Percentiles rank a stretch among this genome's conserved stretches.
These are phyloP conservation scores for Aphodius granarius DNA, from an alignment of 2,888 invertebrate species.

Conservation along the genomic window DNA sequence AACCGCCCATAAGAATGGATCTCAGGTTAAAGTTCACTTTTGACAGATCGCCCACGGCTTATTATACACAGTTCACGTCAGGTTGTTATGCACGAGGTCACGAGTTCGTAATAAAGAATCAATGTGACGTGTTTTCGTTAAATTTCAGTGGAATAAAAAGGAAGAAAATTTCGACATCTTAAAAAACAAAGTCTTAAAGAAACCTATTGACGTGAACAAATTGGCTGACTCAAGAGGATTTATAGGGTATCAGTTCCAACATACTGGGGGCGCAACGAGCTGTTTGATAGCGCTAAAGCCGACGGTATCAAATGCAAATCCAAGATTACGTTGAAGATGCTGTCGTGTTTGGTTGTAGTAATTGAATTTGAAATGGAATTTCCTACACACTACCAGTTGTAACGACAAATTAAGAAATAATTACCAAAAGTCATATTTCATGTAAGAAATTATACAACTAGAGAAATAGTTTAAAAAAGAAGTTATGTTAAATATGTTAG, in stretches of 20 bases:
- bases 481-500: too few relatives aligned
- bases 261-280: not conserved
- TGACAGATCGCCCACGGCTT: slow-evolving; percentile 37
- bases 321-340: not conserved
- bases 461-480: too few relatives aligned
- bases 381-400: not conserved
- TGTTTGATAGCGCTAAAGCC: not conserved
- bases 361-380: not conserved
- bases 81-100: not conserved
- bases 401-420: slow-evolving; percentile 13
- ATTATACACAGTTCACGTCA: not conserved
- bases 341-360: not conserved
- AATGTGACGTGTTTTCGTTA: too few relatives aligned
- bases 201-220: not conserved
- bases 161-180: too few relatives aligned
- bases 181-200: too few relatives aligned
- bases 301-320: not conserved
- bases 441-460: too few relatives aligned
- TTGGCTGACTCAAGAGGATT: not conserved
- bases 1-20: slow-evolving; percentile 19
- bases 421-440: too few relatives aligned
- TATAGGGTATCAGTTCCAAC: not conserved
- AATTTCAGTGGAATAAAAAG: too few relatives aligned
- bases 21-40: slow-evolving; percentile 27
- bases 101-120: too few relatives aligned